These are phyloP conservation scores for Polyommatus iphigenia DNA, from an alignment of 2,888 invertebrate species.

Conservation along the genomic window DNA sequence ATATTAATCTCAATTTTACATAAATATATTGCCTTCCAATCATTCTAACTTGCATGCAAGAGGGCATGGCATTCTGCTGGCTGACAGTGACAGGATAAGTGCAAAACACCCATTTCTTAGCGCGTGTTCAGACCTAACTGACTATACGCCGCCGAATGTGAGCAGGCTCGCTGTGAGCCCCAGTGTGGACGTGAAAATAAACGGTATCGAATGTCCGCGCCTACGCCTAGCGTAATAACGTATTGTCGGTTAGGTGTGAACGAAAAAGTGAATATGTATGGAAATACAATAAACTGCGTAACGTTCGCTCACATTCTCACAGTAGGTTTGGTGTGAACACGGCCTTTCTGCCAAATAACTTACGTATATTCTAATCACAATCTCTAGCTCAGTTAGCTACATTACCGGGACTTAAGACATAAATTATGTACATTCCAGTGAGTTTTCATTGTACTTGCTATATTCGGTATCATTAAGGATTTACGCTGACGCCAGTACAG, in stretches of 20 bases:
- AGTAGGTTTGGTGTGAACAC: too few relatives aligned
- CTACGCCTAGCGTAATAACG: too few relatives aligned
- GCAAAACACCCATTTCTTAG: too few relatives aligned
- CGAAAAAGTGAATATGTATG: too few relatives aligned
- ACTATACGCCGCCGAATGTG: too few relatives aligned
- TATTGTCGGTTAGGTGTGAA: too few relatives aligned
- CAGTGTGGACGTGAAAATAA: too few relatives aligned
- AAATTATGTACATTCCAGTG: slow-evolving; percentile 52
- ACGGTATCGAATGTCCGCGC: too few relatives aligned
- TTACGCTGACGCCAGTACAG: slow-evolving; percentile 51
- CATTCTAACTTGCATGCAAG: background rate
- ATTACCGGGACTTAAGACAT: slow-evolving; percentile 35
- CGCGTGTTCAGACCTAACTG: too few relatives aligned
- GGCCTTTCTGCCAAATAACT: background rate
- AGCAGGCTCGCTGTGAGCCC: too few relatives aligned
- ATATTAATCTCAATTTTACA: background rate
- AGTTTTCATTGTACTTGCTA: slow-evolving; percentile 32
- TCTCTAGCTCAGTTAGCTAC: slow-evolving; percentile 34
- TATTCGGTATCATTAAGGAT: slow-evolving; percentile 29
- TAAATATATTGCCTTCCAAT: background rate
- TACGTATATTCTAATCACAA: slow-evolving; percentile 31
- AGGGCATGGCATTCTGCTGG: background rate
- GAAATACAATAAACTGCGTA: too few relatives aligned
- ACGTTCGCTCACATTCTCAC: too few relatives aligned
- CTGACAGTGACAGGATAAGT: background rate